Percentiles rank a stretch among this genome's conserved stretches.
Conservation (phyloP, 1,140 invertebrate genomes). For the Lordiphosa collinella region DNA sequence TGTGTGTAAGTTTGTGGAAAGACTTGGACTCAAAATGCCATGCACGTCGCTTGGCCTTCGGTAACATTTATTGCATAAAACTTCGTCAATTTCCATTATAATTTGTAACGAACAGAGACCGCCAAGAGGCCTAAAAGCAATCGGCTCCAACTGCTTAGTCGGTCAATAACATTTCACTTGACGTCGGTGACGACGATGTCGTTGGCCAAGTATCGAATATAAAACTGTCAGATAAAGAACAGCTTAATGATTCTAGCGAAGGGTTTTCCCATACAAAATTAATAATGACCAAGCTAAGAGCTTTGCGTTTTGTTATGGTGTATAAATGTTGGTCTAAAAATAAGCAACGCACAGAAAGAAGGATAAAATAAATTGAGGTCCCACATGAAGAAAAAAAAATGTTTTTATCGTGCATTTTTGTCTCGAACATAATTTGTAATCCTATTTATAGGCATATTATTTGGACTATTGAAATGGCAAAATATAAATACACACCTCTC, state of each 20-base stretch:
- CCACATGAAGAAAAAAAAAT: too few species aligned
- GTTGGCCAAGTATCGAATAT: too few species aligned
- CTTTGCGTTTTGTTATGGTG: too few species aligned
- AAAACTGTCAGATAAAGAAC: conserved; percentile 6
- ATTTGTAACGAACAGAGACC: conserved; percentile 45
- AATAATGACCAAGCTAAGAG: too few species aligned
- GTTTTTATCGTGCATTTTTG: too few species aligned
- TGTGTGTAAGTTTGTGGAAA: conserved; percentile 6
- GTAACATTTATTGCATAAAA: conserved; percentile 74
- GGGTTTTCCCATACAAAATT: neutral
- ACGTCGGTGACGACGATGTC: conserved; percentile 19
- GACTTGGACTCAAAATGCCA: conserved; percentile 46
- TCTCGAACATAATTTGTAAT: too few species aligned
- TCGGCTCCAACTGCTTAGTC: conserved; percentile 37
- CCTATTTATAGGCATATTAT: too few species aligned
- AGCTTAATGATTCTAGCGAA: conserved; percentile 22
- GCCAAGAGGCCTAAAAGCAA: conserved; percentile 10
- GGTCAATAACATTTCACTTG: conserved; percentile 54
- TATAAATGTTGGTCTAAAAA: too few species aligned
- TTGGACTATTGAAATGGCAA: too few species aligned
- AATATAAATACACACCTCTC: too few species aligned
- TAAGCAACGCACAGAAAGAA: too few species aligned
- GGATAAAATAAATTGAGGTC: too few species aligned
- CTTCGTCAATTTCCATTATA: conserved; percentile 66
- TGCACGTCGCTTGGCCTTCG: conserved; percentile 60